Evolutionary conservation across 2,888 invertebrate species (phyloP).

Genomic region (Pyrochroa serraticornis): DNA sequence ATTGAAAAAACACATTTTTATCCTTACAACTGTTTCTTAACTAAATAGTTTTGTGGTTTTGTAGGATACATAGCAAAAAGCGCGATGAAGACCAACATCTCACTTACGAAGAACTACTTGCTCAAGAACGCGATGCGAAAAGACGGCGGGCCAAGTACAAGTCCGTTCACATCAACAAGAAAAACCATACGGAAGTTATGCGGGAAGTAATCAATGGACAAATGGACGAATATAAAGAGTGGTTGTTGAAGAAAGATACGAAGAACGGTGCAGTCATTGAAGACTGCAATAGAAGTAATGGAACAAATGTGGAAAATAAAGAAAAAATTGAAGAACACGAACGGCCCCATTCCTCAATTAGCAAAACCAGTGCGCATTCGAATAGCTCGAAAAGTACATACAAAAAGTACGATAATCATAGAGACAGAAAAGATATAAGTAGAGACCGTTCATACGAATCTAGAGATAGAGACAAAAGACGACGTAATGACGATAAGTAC

Average conservation of each 20-base stretch:
- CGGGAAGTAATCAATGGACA: constrained; percentile 66
- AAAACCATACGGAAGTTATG: constrained; percentile 65
- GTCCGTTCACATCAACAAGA: constrained; percentile 62
- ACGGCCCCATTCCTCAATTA: constrained; percentile 32
- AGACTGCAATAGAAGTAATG: constrained; percentile 1
- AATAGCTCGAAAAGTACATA: constrained; percentile 14
- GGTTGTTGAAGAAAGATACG: constrained; percentile 33
- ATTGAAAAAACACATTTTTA: too few relatives aligned
- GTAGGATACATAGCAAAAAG: constrained; percentile 32
- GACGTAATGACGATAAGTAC: constrained; percentile 6
- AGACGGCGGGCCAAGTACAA: constrained; percentile 65
- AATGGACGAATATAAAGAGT: constrained; percentile 54
- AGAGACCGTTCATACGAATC: constrained; percentile 7
- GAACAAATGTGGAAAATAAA: constrained; percentile 7
- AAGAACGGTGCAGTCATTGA: background rate
- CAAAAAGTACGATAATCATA: constrained; percentile 4
- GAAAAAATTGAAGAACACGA: constrained; percentile 19
- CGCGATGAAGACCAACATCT: constrained; percentile 50
- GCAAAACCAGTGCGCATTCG: constrained; percentile 28
- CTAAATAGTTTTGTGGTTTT: constrained; percentile 6
- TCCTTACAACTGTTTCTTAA: too few relatives aligned
- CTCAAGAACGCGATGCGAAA: constrained; percentile 65
- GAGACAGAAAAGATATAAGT: constrained; percentile 5
- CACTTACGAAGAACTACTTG: constrained; percentile 58
- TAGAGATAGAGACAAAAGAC: constrained; percentile 3